These are phyloP conservation scores for Hyla sarda DNA, from an alignment of 2,113 vertebrate genomes.

Conservation along the genomic window DNA sequence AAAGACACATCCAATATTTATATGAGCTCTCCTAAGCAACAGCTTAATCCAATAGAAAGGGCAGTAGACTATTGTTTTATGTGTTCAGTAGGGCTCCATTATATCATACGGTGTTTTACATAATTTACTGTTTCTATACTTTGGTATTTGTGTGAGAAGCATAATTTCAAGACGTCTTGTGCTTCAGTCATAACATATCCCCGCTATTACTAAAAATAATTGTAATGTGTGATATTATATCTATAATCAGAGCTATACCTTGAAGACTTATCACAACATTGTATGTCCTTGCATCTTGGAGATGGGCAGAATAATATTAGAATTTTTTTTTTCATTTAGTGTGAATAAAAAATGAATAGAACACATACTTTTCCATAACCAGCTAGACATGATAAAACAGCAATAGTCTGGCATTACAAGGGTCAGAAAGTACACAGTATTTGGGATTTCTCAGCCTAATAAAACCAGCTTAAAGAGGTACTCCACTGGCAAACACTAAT, in stretches of 20 bases:
- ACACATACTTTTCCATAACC: too few relatives aligned
- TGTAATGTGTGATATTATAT: neutral
- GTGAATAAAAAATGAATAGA: neutral
- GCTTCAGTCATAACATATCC: neutral
- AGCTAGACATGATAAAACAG: too few relatives aligned
- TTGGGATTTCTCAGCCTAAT: too few relatives aligned
- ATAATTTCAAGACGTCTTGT: neutral
- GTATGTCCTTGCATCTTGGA: neutral
- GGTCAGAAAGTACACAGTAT: too few relatives aligned
- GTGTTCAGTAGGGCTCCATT: neutral
- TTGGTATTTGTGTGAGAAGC: neutral
- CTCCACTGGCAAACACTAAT: too few relatives aligned
- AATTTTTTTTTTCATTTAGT: neutral
- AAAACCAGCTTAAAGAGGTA: too few relatives aligned
- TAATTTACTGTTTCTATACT: constrained; percentile 9
- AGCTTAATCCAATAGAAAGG: neutral
- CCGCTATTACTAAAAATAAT: neutral
- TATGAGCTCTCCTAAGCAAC: neutral
- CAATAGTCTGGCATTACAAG: too few relatives aligned
- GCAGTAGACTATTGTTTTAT: neutral
- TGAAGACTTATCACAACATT: neutral
- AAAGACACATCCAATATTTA: constrained; percentile 33
- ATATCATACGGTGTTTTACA: neutral
- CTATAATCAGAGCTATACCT: neutral
- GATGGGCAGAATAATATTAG: neutral